phyloP scores from a whole-genome alignment of 2,888 invertebrate species.

The Tubiluchus corallicola region DNA sequence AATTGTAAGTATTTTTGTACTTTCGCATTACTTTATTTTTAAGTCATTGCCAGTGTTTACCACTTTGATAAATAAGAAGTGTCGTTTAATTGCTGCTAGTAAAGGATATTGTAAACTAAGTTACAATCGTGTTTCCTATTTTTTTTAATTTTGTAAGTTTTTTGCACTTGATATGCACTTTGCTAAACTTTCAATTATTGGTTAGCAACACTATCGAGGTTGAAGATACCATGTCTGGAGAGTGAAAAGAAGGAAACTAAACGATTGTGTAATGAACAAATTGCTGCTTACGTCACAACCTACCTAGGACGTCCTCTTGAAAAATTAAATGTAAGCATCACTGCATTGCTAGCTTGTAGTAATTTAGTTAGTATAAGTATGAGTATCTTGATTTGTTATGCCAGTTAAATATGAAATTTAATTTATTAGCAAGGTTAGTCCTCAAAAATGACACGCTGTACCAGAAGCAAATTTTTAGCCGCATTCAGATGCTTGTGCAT shows the following conservation, averaged over 20 bases:
- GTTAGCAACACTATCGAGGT: constrained; percentile 53
- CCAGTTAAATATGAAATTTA: too few species aligned
- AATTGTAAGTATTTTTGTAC: constrained; percentile 37
- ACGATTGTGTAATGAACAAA: constrained; percentile 67
- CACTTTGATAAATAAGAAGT: too few species aligned
- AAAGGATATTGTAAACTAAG: neutral
- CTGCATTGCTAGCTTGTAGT: too few species aligned
- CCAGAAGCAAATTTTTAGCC: too few species aligned
- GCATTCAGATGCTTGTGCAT: too few species aligned
- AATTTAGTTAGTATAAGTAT: too few species aligned
- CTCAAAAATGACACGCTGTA: too few species aligned
- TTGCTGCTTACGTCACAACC: constrained; percentile 74
- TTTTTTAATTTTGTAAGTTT: constrained; percentile 8
- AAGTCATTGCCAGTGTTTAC: constrained; percentile 5
- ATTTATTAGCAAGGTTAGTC: too few species aligned
- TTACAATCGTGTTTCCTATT: constrained; percentile 9
- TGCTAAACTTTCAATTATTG: constrained; percentile 10
- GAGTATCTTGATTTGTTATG: too few species aligned
- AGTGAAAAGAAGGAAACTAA: constrained; percentile 71
- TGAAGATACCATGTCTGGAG: constrained; percentile 77
- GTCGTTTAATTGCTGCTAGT: constrained; percentile 5
- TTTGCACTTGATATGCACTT: constrained; percentile 8
- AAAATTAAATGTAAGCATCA: constrained; percentile 65
- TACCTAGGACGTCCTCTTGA: constrained; percentile 85
- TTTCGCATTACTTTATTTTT: constrained; percentile 1